Evolutionary conservation across 2,888 invertebrate genomes (phyloP).

Genomic region (Lepidocyrtinus sp.): DNA sequence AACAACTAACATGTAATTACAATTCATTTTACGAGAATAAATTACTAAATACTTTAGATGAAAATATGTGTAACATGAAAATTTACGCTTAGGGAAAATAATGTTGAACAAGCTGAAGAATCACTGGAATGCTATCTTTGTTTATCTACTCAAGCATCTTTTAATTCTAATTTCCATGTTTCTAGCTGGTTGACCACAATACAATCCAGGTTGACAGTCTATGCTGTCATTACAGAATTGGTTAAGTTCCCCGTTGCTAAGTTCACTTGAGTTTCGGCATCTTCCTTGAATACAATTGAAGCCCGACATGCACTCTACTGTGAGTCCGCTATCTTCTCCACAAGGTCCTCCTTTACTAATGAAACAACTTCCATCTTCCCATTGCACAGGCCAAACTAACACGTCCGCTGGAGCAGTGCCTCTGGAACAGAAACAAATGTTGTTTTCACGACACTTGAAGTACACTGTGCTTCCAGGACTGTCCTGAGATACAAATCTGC

Average conservation of each 20-base stretch:
- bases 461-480: conserved; percentile 37
- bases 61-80: no score
- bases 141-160: conserved; percentile 24
- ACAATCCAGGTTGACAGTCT: conserved; percentile 54
- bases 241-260: conserved; percentile 31
- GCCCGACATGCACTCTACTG: conserved; percentile 25
- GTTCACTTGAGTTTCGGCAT: conserved; percentile 52
- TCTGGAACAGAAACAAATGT: conserved; percentile 48
- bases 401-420: conserved; percentile 38
- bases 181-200: conserved; percentile 27
- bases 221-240: conserved; percentile 55
- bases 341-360: conserved; percentile 55
- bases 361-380: conserved; percentile 43
- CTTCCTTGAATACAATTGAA: conserved; percentile 54
- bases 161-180: conserved; percentile 47
- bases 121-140: no score
- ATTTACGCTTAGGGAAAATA: no score
- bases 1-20: no score
- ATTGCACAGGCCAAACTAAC: conserved; percentile 44
- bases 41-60: no score
- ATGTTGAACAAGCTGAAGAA: no score
- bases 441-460: conserved; percentile 48
- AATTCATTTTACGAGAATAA: no score
- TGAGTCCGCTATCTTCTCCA: conserved; percentile 49
- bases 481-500: conserved; percentile 37